Conservation (phyloP, 2,888 invertebrate genomes). For the Cryptocephalus moraei region DNA sequence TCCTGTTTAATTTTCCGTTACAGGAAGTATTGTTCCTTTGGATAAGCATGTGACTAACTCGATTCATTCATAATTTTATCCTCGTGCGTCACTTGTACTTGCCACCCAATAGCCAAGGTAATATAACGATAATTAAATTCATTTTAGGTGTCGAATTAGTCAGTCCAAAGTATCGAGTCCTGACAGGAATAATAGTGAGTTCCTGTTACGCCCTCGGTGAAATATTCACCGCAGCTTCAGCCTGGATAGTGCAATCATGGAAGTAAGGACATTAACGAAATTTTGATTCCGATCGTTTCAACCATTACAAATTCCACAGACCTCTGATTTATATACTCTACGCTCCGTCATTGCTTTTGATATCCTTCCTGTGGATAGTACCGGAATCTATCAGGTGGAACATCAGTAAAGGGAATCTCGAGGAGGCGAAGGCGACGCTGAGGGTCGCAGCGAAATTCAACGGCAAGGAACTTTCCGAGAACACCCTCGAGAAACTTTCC, state of each 20-base stretch:
- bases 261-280: conserved; percentile 37
- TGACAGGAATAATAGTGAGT: conserved; percentile 60
- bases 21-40: no score
- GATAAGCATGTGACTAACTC: no score
- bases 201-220: conserved; percentile 64
- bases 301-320: conserved; percentile 13
- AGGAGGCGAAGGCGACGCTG: conserved; percentile 48
- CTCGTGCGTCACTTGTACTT: no score
- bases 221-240: conserved; percentile 53
- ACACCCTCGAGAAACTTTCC: conserved; percentile 26
- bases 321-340: conserved; percentile 43
- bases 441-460: conserved; percentile 54
- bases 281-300: no score
- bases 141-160: conserved; percentile 62
- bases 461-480: conserved; percentile 31
- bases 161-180: conserved; percentile 59
- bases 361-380: conserved; percentile 56
- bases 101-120: no score
- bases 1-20: no score
- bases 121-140: not conserved
- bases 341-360: conserved; percentile 54
- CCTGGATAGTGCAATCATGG: conserved; percentile 61
- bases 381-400: conserved; percentile 73
- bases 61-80: no score
- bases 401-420: conserved; percentile 47